A percentile compares a stretch with the other conserved stretches of the same genome.
Evolutionary conservation across 1,140 invertebrate species (phyloP).

Genomic region (Aphelenchoides besseyi): DNA sequence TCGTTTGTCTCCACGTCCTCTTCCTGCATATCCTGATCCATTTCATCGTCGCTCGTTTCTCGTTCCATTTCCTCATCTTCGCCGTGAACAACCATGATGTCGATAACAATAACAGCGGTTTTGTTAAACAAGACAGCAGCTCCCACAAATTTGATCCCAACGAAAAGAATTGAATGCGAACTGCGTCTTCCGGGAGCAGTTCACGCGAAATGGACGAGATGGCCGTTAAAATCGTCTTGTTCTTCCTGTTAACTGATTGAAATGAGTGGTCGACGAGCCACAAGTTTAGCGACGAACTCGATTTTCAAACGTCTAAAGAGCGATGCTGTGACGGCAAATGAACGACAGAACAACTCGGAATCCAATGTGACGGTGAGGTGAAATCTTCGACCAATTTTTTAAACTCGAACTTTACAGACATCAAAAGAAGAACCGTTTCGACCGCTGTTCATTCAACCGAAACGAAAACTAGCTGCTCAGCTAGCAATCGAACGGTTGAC

Average conservation of each 20-base stretch:
- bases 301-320: neutral
- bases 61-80: slow-evolving; percentile 10
- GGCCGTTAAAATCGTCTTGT: neutral
- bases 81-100: neutral
- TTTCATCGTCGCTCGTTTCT: slow-evolving; percentile 13
- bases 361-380: neutral
- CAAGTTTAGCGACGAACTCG: neutral
- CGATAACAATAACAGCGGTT: neutral
- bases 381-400: neutral
- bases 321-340: neutral
- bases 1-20: neutral
- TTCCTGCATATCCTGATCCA: slow-evolving; percentile 24
- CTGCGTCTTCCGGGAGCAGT: neutral
- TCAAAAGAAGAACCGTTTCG: slow-evolving; percentile 35
- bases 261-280: neutral
- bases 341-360: neutral
- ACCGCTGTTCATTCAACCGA: slow-evolving; percentile 51
- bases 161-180: neutral
- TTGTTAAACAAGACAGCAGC: neutral
- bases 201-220: neutral
- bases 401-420: neutral
- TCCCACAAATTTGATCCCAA: no score
- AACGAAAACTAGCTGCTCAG: slow-evolving; percentile 48
- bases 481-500: slow-evolving; percentile 45
- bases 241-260: no score